A percentile compares a stretch with the other conserved stretches of the same genome.
Evolutionary conservation across 2,797 vertebrate genomes (phyloP).

Genomic region (Squalus acanthias): DNA sequence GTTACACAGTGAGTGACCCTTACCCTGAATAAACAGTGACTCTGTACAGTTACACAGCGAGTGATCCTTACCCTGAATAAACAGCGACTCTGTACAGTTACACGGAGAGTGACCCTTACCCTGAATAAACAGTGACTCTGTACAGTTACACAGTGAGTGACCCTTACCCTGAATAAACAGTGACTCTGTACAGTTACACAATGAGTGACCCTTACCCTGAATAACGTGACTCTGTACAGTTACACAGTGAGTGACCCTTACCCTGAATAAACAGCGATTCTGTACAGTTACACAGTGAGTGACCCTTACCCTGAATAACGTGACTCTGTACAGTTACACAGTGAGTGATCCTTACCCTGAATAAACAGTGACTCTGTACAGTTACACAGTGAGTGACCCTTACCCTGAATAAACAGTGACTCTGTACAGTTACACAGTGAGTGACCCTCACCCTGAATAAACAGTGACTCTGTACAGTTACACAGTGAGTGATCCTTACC

Average conservation of each 20-base stretch:
- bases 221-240: not conserved
- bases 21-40: not conserved
- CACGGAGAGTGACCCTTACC: not conserved
- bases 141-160: not conserved
- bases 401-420: too few relatives aligned
- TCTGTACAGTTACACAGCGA: not conserved
- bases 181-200: not conserved
- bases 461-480: not conserved
- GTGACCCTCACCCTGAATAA: not conserved
- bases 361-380: not conserved
- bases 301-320: not conserved
- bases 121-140: not conserved
- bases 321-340: not conserved
- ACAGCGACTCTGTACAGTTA: not conserved
- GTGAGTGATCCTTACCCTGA: not conserved
- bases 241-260: not conserved
- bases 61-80: not conserved
- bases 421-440: not conserved
- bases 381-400: not conserved
- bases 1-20: too few relatives aligned
- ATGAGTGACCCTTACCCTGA: not conserved
- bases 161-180: not conserved
- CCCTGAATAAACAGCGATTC: not conserved
- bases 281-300: not conserved
- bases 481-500: not conserved